phyloP scores from a whole-genome alignment of 2,888 invertebrate species.

The Phoronis australis region DNA sequence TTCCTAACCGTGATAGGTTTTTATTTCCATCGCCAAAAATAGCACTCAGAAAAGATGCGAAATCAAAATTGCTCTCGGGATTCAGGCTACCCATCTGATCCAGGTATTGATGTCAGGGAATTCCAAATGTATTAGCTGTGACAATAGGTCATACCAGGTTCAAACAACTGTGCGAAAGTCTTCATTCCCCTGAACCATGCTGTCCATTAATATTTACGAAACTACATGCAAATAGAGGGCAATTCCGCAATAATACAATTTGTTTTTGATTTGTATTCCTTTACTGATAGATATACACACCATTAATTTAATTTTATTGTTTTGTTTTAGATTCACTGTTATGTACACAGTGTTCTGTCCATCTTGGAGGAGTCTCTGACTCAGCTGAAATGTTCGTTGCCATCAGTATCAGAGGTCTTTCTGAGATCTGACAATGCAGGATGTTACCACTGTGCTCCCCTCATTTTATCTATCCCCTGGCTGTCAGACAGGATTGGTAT shows the following conservation, averaged over 20 bases:
- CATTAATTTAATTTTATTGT: not conserved
- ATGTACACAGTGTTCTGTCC: not conserved
- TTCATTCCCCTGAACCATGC: too few relatives aligned
- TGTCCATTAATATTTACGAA: too few relatives aligned
- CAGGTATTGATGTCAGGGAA: not conserved
- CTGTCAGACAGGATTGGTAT: not conserved
- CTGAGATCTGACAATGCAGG: constrained; percentile 4
- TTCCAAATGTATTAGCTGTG: too few relatives aligned
- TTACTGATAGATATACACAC: not conserved
- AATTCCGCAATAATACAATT: not conserved
- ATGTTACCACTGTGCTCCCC: constrained; percentile 2
- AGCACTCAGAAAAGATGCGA: too few relatives aligned
- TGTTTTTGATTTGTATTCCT: not conserved
- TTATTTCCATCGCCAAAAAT: too few relatives aligned
- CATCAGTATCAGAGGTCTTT: not conserved
- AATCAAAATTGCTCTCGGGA: too few relatives aligned
- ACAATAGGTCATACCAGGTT: too few relatives aligned
- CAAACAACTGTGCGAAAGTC: too few relatives aligned
- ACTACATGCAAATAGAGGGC: too few relatives aligned
- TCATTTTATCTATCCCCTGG: not conserved
- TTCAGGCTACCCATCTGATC: too few relatives aligned
- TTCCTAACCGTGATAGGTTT: too few relatives aligned
- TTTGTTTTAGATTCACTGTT: too few relatives aligned
- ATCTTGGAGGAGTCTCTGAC: not conserved
- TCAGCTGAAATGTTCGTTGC: not conserved